Base-by-base conservation (phyloP, 2,888 invertebrate species). In the Allygus modestus region DNA sequence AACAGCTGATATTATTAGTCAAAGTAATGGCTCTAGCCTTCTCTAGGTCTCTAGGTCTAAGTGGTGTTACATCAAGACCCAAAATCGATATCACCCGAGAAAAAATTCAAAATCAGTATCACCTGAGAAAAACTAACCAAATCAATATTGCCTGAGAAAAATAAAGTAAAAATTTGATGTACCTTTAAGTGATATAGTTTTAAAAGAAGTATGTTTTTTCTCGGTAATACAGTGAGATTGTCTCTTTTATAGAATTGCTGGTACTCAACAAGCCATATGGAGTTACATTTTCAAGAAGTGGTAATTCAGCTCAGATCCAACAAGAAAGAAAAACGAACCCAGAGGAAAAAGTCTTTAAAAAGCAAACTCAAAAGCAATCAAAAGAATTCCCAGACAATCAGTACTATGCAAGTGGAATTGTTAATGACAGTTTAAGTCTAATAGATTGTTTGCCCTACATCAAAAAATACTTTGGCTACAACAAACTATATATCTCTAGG, bases 251-350 rank as follows among this genome's bases (percentile, higher is more conserved):
- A 83, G 83, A 33, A 28, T 83, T 83, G 26, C 33, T 83, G 58
- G 83, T 75, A 12, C 54, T 83, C 7, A 83, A 83, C 51, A 83
- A 83, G 73, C 83, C 83, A 37, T 83, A 75, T 58, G 83, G 75
- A 75, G 23, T 83, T 41, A 54, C 75, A 15, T 83, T 83, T 83
- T 83, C 83, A 54, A 54, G 83, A 75, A n/a, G 28, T 71, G 82
- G 46, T 7, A 69, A 43, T 31, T 43, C 46, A 28, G 37, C 41
- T 77, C 43, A 54, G 33, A 58, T 26, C 7, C 31, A 1, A 28
- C 4, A 79, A 58, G 37, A 79, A 58, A 58, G 12, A 1, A 12
- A n/a, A 51, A 7, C 1, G 26, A 20, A 54, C n/a, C 54, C 28
- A 37, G 54, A 79, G 20, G n/a, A 28, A 41, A 28, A 43, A 23